These are phyloP conservation scores for Galerucella pusilla DNA, from an alignment of 2,888 invertebrate genomes.

Conservation along the genomic window DNA sequence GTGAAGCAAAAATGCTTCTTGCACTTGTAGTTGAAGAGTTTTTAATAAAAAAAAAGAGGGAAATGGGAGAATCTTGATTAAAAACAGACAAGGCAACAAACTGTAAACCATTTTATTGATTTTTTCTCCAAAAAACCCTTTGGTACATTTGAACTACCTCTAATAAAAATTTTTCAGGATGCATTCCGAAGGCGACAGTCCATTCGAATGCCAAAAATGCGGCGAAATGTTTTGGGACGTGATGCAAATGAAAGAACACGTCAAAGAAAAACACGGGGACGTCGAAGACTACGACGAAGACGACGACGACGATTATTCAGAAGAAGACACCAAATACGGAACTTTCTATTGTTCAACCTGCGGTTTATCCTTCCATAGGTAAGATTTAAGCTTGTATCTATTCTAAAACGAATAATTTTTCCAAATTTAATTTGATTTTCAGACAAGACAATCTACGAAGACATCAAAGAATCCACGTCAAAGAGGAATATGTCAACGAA, in stretches of 20 bases:
- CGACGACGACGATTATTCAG: constrained; percentile 68
- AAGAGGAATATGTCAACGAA: constrained; percentile 65
- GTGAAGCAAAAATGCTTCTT: too few species aligned
- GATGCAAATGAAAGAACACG: constrained; percentile 70
- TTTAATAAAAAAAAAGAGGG: too few species aligned
- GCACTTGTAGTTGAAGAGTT: too few species aligned
- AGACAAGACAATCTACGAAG: constrained; percentile 79
- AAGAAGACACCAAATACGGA: constrained; percentile 71
- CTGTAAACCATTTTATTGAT: too few species aligned
- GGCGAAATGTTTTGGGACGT: constrained; percentile 85
- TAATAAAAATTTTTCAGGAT: constrained; percentile 21
- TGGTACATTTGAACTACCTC: too few species aligned
- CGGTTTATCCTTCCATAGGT: constrained; percentile 81
- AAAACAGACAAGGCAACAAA: too few species aligned
- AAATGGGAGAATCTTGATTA: too few species aligned
- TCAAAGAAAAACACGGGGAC: constrained; percentile 70
- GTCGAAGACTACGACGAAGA: constrained; percentile 61
- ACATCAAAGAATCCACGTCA: constrained; percentile 68
- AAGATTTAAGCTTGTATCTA: constrained; percentile 60
- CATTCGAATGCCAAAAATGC: constrained; percentile 82
- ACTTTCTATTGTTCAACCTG: constrained; percentile 77
- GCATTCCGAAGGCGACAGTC: constrained; percentile 69
- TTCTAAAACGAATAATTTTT: neutral
- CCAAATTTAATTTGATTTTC: constrained; percentile 25
- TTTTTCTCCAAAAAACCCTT: too few species aligned